These are phyloP conservation scores for Leptopilina clavipes DNA, from an alignment of 1,140 invertebrate species.

Conservation along the genomic window DNA sequence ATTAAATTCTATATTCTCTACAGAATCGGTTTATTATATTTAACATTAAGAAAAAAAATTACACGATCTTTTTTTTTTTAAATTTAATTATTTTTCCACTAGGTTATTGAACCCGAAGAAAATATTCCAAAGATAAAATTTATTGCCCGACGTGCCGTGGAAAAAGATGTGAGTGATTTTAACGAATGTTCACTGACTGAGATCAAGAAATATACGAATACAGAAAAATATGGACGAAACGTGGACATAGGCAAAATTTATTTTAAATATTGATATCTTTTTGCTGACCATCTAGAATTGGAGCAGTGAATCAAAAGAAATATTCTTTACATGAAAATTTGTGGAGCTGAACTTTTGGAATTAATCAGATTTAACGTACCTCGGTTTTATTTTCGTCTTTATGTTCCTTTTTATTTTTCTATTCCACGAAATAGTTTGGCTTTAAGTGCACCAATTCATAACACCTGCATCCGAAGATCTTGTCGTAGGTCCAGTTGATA, in stretches of 20 bases:
- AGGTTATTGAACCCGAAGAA: not conserved
- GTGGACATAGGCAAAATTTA: constrained; percentile 57
- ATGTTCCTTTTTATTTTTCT: too few species aligned
- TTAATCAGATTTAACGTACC: too few species aligned
- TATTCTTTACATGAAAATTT: not conserved
- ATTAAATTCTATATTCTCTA: not conserved
- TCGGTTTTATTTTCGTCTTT: too few species aligned
- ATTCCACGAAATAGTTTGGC: too few species aligned
- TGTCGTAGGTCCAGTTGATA: too few species aligned
- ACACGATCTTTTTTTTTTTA: not conserved
- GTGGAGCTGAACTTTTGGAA: too few species aligned
- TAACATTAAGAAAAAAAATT: not conserved
- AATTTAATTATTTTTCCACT: not conserved
- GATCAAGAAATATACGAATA: constrained; percentile 64
- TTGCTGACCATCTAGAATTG: not conserved
- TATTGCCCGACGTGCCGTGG: constrained; percentile 54
- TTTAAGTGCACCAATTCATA: too few species aligned
- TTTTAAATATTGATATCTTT: constrained; percentile 51
- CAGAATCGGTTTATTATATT: too few species aligned
- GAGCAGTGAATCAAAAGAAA: not conserved
- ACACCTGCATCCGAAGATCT: too few species aligned
- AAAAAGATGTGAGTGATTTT: constrained; percentile 64
- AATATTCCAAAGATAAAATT: constrained; percentile 51
- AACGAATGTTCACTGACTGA: constrained; percentile 56
- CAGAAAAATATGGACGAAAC: constrained; percentile 65